phyloP scores from a whole-genome alignment of 1,140 invertebrate genomes.

The Polypedilum pembai region DNA sequence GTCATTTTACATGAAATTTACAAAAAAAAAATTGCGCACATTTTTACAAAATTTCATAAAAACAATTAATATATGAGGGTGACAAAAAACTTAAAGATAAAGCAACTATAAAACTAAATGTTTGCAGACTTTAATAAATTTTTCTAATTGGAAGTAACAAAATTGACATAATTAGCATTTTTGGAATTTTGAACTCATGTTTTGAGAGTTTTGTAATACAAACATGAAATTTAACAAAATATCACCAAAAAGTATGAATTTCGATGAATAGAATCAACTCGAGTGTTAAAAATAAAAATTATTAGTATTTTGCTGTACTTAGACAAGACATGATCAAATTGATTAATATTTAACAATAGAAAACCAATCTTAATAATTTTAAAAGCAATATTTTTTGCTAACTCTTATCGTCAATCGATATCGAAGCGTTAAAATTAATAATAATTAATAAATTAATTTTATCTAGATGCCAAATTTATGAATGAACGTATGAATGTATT shows the following conservation, averaged over 20 bases:
- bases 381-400: constrained; percentile 7
- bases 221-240: neutral
- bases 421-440: neutral
- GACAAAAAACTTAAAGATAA: neutral
- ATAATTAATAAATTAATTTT: constrained; percentile 17
- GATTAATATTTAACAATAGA: neutral
- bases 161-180: neutral
- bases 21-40: neutral
- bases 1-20: constrained; percentile 7
- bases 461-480: constrained; percentile 13
- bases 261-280: neutral
- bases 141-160: neutral
- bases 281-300: neutral
- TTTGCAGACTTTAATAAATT: too few relatives aligned
- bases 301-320: constrained; percentile 18
- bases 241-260: neutral
- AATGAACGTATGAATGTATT: constrained; percentile 7
- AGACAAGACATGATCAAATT: constrained; percentile 1
- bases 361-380: neutral
- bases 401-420: neutral
- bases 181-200: neutral
- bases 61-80: neutral
- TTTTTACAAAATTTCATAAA: neutral
- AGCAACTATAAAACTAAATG: neutral
- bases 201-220: neutral